Percentiles rank a stretch among this genome's conserved stretches.
These are phyloP conservation scores for Bradypus variegatus DNA, from an alignment of 2,797 vertebrate species.

Conservation along the genomic window DNA sequence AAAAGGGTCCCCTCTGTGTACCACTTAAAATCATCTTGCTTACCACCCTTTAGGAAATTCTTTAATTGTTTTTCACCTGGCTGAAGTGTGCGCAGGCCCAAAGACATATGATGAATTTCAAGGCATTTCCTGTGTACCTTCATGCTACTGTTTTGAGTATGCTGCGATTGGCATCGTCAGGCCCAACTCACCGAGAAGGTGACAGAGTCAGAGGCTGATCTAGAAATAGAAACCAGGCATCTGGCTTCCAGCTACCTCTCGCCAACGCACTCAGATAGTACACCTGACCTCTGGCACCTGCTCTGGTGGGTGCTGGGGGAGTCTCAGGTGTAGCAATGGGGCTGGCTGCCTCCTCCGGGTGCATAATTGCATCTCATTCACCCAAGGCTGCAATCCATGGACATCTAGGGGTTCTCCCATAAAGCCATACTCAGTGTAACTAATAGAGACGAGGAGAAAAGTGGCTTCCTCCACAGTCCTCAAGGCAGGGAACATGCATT, in stretches of 20 bases:
- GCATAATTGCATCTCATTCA: neutral
- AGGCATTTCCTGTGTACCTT: neutral
- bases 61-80: neutral
- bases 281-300: neutral
- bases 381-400: neutral
- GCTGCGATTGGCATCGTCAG: neutral
- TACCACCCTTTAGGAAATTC: neutral
- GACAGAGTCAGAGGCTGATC: constrained; percentile 29
- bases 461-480: neutral
- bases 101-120: neutral
- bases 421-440: neutral
- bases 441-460: neutral
- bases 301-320: neutral
- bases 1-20: neutral
- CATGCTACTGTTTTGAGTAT: neutral
- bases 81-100: neutral
- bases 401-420: neutral
- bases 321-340: neutral
- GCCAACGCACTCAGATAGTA: neutral
- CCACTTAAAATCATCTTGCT: neutral
- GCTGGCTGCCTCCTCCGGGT: accelerated
- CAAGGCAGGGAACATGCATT: neutral
- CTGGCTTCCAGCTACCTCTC: neutral
- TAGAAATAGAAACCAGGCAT: constrained; percentile 33
- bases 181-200: neutral